Evolutionary conservation across 2,113 vertebrate species (phyloP).

Genomic region (Urocitellus parryii): DNA sequence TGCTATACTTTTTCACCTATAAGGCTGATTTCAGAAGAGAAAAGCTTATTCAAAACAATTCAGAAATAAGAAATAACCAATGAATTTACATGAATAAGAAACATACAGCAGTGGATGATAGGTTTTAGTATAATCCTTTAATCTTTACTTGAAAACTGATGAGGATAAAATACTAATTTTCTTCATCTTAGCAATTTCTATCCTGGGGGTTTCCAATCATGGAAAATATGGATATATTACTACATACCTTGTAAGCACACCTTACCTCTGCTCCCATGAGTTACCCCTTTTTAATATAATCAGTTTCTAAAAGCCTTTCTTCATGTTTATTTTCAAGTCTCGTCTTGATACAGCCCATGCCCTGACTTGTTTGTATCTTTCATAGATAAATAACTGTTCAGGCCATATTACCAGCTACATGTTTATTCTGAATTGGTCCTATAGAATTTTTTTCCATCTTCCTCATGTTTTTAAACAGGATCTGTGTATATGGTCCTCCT

Average conservation of each 20-base stretch:
- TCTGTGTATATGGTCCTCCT: too few species aligned
- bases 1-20: not conserved
- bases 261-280: not conserved
- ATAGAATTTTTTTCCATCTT: not conserved
- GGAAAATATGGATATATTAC: not conserved
- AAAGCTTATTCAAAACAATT: not conserved
- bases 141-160: conserved; percentile 48
- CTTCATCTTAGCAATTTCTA: not conserved
- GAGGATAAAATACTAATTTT: not conserved
- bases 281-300: not conserved
- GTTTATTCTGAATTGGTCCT: not conserved
- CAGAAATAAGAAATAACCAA: not conserved
- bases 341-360: not conserved
- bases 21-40: conserved; percentile 37
- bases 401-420: not conserved
- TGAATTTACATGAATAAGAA: not conserved
- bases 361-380: not conserved
- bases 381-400: not conserved
- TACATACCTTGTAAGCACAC: not conserved
- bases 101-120: not conserved
- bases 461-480: not conserved
- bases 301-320: not conserved
- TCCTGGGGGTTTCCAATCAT: conserved; percentile 8
- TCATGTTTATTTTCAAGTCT: not conserved
- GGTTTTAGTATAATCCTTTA: conserved; percentile 15